These are phyloP conservation scores for Lasioglossum lativentre DNA, from an alignment of 2,888 invertebrate genomes.

Conservation along the genomic window DNA sequence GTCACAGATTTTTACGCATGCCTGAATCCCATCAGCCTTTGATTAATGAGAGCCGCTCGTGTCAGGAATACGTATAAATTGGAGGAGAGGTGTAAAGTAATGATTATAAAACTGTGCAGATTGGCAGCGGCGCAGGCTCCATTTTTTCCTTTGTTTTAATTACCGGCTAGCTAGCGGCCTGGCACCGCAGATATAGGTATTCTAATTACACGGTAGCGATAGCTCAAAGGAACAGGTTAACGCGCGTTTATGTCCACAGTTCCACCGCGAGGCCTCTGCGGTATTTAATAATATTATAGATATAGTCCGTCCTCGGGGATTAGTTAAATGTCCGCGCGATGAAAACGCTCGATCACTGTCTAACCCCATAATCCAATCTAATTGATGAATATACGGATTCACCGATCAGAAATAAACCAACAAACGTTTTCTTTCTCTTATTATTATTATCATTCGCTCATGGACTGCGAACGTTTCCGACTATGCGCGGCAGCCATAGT, in stretches of 20 bases:
- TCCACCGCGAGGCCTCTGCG: background rate
- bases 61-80: conserved; percentile 37
- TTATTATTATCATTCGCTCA: background rate
- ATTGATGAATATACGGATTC: conserved; percentile 2
- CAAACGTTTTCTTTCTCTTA: background rate
- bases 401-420: background rate
- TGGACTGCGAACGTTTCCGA: no score
- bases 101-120: conserved; percentile 37
- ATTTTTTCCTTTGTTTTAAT: conserved; percentile 35
- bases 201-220: conserved; percentile 52
- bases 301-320: background rate
- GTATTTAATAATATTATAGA: conserved; percentile 26
- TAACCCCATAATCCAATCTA: background rate
- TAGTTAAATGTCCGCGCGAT: background rate
- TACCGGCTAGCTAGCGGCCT: conserved; percentile 2
- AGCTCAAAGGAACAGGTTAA: conserved; percentile 42
- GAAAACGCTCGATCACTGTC: background rate
- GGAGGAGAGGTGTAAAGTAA: conserved; percentile 27
- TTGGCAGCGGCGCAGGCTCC: background rate
- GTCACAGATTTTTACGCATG: conserved; percentile 9
- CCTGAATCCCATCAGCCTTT: background rate
- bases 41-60: conserved; percentile 35
- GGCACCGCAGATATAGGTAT: conserved; percentile 32
- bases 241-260: conserved; percentile 25
- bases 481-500: no score